Conservation (phyloP, 2,113 vertebrate genomes). For the Tupaia chinensis region DNA sequence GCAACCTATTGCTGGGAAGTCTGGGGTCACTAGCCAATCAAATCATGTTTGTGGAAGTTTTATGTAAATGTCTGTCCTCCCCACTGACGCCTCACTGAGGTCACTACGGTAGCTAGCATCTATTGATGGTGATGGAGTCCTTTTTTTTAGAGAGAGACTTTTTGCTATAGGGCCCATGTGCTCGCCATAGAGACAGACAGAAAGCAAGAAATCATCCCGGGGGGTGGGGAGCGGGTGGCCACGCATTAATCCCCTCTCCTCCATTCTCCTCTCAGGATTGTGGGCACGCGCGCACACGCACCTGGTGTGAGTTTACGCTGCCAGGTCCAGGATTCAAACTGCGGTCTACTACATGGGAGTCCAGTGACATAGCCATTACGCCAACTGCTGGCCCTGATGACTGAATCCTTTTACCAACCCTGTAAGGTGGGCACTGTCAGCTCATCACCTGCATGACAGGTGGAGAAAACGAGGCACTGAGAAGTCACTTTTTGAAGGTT, state of each 20-base stretch:
- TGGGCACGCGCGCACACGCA: too few species aligned
- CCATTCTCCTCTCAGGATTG: too few species aligned
- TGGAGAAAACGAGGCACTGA: neutral
- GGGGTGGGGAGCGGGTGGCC: too few species aligned
- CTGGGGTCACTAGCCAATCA: neutral
- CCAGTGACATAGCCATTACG: too few species aligned
- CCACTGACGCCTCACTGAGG: neutral
- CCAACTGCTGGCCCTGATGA: neutral
- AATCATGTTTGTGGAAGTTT: neutral
- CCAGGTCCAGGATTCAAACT: too few species aligned
- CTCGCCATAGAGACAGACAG: too few species aligned
- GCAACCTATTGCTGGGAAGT: neutral
- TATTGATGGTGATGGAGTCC: neutral
- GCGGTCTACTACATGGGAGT: too few species aligned
- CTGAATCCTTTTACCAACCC: neutral
- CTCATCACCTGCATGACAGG: neutral
- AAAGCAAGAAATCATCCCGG: too few species aligned
- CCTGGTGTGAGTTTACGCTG: too few species aligned
- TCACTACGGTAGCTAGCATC: neutral
- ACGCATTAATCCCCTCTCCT: too few species aligned
- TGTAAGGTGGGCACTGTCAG: neutral
- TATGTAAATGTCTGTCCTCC: neutral
- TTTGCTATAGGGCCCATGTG: too few species aligned
- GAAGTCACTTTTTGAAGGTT: neutral
- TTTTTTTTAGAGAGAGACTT: too few species aligned